Evolutionary conservation across 2,888 invertebrate species (phyloP), one percentile per base, ranked within the genome.

Genomic region (Coenonympha glycerion): DNA sequence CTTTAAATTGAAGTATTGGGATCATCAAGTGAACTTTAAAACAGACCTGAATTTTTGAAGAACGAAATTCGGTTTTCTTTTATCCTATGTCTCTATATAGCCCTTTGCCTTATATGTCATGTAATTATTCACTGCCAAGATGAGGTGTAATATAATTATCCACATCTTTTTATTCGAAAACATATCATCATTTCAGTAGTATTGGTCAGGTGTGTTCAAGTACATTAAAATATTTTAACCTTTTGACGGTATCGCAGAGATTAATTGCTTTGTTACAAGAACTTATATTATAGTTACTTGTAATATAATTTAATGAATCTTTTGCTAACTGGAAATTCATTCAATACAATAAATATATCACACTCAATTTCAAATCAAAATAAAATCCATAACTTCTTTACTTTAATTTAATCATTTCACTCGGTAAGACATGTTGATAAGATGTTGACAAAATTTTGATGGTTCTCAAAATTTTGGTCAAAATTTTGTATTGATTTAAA

Each of bases 21-120:
- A 42, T 30, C 21, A 36, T 36, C 53, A 41, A 50, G 50, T 53
- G 53, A 53, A 45, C 55, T 56, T 56, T 53, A 53, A 42, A 28
- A 1, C 34, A 24, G n/a, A 45, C 45, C 26, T 39, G 6, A 8
- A 31, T 33, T 45, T 39, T 45, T 24, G 44, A 15, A 13, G 22
- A 21, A 0, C 13, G 31, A 13, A 41, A 30, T 8, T 41, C 22
- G 44, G 13, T 44, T 31, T 44, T 22, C 31, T 33, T 44, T 42
- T 21, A 31, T 28, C 15, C 19, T 16, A 5, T 18, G 4, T 9
- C 26, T 44, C 33, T 22, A 44, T 44, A 21, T 21, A 22, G 13
- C 6, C 9, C 8, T 6, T 22, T 21, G 15, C 22, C 31, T 0
- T 31, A 31, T 44, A 9, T 21, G 31, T 19, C 1, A 3, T 42